Evolutionary conservation across 2,113 vertebrate species (phyloP), one percentile per base, ranked within the genome.

Genomic region (Aspidoscelis tigris): DNA sequence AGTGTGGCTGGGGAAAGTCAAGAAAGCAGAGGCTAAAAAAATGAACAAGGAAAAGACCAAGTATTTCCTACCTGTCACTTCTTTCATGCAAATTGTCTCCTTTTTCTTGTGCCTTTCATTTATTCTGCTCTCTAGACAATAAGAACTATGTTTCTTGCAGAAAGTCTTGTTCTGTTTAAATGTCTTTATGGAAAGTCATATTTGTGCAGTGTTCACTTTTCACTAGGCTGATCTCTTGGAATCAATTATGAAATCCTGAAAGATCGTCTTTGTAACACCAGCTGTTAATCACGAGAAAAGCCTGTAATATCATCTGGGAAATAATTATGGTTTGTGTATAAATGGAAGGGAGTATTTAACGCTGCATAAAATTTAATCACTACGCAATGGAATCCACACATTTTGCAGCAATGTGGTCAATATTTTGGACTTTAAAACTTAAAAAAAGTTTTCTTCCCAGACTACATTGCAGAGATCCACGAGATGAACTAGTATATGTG

Each of bases 201-300:
- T 72, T 43, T 72, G 69, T 72, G 82, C 90, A 77, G 79, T 71
- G 18, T 84, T 76, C 81, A 77, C 81, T 76, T 14, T 83, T 76
- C 79, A 76, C 8, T 84, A 85, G 87, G 78, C 71, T 58, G 44
- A 83, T 90, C 26, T 78, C 68, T 81, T 75, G 53, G 81, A 80
- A 87, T 87, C 87, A 85, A 87, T 92, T 90, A 88, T 22, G 1
- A 24, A 82, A 86, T 92, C 88, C 80, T 10, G 86, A 88, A 86
- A 39, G 33, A 80, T 90, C 71, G 70, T 86, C 16, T 74, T 72
- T 55, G 6, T 47, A 3, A 9, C 22, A 88, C 53, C 81, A 81
- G 22, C n/a, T 12, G 75, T 39, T 76, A 84, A 12, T 71, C 79
- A 78, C 74, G 44, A 64, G 50, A 61, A 3, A 61, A 78, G 41